Evolutionary conservation across 2,888 invertebrate species (phyloP), one percentile per base, ranked within the genome.

Genomic region (Drosophila putrida): DNA sequence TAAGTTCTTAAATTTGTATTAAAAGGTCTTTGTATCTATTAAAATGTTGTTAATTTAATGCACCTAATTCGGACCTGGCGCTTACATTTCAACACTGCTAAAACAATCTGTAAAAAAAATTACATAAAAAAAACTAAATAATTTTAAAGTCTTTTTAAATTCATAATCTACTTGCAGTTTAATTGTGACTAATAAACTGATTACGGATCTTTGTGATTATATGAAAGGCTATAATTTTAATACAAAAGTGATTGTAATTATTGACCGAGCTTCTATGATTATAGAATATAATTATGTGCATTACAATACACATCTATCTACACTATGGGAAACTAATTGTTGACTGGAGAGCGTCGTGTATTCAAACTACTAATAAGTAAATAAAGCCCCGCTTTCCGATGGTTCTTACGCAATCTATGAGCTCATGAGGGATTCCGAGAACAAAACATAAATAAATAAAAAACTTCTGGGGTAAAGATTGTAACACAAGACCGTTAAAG

Each of bases 41-140:
- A 54, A 57, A 25, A 51, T 31, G 11, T 59, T 75, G 25, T 59
- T 75, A 28, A 64, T 53, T 60, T 51, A 78, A 62, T 64, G 53
- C 54, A 65, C 20, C 46, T 59, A 61, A 78, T 74, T 55, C 38
- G 68, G 36, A 58, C 4, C 46, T 72, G 51, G 27, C 50, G 50
- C 60, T 46, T 35, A 59, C 59, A 75, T 51, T 55, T 44, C 33
- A 27, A 62, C 28, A 41, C 44, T 15, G 39, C 65, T 54, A 33
- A 43, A 47, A 31, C 54, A 63, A 57, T 8, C 35, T 50, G 38
- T 55, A 41, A 60, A 53, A 50, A 47, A 66, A 69, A 78, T 46
- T 51, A 46, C n/a, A 35, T 20, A 33, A 13, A 44, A 44, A 59
- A 39, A 31, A 6, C 2, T 31, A 6, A 6, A 6, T 31, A 5